These are phyloP conservation scores for Lepidocyrtoides sp. DNA, from an alignment of 2,888 invertebrate species.

Conservation along the genomic window DNA sequence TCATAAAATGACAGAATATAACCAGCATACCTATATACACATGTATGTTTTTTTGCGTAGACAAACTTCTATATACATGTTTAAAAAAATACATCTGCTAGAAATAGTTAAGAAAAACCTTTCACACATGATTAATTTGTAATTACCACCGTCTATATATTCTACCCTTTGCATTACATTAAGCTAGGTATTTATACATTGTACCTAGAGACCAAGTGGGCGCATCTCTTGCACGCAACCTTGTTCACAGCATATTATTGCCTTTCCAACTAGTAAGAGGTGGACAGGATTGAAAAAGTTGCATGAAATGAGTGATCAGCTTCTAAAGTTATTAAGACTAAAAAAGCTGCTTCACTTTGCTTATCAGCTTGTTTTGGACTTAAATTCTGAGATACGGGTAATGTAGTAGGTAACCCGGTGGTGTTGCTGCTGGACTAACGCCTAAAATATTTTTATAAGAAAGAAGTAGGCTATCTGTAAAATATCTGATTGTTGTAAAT, in stretches of 20 bases:
- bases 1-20: conserved; percentile 13
- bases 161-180: conserved; percentile 6
- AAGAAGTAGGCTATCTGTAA: not conserved
- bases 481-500: not conserved
- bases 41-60: not conserved
- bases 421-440: not conserved
- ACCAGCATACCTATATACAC: not conserved
- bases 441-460: not conserved
- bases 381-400: not conserved
- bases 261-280: conserved; percentile 32
- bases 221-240: conserved; percentile 23
- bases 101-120: conserved; percentile 49
- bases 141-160: conserved; percentile 80
- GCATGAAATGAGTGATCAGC: conserved; percentile 73
- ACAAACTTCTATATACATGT: not conserved
- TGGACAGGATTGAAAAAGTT: conserved; percentile 51
- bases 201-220: not conserved
- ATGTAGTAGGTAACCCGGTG: conserved; percentile 20
- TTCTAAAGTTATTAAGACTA: conserved; percentile 36
- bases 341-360: not conserved
- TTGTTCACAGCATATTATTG: conserved; percentile 17
- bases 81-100: conserved; percentile 4
- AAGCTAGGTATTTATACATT: not conserved
- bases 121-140: conserved; percentile 84
- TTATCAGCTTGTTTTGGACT: not conserved